These are phyloP conservation scores for Adoxophyes honmai DNA, from an alignment of 1,140 invertebrate genomes.

Conservation along the genomic window DNA sequence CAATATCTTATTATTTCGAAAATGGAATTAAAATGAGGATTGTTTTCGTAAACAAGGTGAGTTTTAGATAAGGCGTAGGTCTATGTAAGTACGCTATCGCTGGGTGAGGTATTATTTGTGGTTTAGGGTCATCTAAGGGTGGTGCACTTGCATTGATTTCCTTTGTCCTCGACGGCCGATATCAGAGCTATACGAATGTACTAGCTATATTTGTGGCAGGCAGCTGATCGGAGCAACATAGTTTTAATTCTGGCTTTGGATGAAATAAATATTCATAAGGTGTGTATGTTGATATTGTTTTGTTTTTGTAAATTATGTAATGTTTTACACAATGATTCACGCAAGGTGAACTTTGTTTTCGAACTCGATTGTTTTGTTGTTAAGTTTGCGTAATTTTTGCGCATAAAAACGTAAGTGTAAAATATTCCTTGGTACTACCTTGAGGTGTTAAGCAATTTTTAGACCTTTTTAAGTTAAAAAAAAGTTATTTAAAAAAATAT, in stretches of 20 bases:
- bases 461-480: too few species aligned
- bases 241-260: constrained; percentile 19
- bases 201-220: constrained; percentile 22
- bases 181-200: constrained; percentile 23
- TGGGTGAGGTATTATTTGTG: not conserved
- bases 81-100: constrained; percentile 7
- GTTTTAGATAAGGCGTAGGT: constrained; percentile 29
- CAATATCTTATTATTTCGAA: constrained; percentile 69
- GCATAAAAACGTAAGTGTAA: too few species aligned
- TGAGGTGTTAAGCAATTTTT: too few species aligned
- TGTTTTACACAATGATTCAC: constrained; percentile 18
- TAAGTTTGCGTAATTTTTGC: constrained; percentile 1
- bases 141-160: constrained; percentile 62
- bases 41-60: constrained; percentile 68
- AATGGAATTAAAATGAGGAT: constrained; percentile 74
- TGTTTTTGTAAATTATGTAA: constrained; percentile 43
- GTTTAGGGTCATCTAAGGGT: constrained; percentile 15
- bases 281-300: constrained; percentile 31
- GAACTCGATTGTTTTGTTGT: constrained; percentile 4
- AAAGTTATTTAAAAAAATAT: too few species aligned
- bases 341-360: constrained; percentile 11
- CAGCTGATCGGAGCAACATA: constrained; percentile 42
- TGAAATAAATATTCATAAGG: constrained; percentile 26
- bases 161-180: constrained; percentile 67
- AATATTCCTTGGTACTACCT: too few species aligned